Percentiles rank a stretch among this genome's conserved stretches.
phyloP scores from a whole-genome alignment of 2,888 invertebrate species.

The Zygaena filipendulae region DNA sequence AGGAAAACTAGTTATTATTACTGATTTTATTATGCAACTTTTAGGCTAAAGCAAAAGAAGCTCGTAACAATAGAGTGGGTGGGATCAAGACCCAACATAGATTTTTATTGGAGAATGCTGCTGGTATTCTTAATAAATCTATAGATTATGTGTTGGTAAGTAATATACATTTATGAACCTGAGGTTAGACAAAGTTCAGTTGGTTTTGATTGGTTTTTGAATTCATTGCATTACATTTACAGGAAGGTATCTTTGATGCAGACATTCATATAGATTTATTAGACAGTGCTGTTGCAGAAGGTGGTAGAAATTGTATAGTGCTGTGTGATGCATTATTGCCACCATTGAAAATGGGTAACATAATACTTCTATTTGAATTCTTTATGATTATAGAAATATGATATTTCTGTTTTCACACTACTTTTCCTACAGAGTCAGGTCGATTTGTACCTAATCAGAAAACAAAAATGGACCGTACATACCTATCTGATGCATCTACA shows the following conservation, averaged over 20 bases:
- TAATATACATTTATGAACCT: too few relatives aligned
- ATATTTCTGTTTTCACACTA: not conserved
- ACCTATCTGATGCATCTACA: constrained; percentile 71
- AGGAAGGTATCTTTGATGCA: constrained; percentile 78
- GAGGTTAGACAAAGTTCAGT: not conserved
- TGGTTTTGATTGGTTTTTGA: not conserved
- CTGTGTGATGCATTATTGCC: constrained; percentile 75
- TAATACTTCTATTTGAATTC: constrained; percentile 1
- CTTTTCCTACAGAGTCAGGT: constrained; percentile 66
- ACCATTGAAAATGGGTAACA: constrained; percentile 72
- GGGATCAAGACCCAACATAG: constrained; percentile 64
- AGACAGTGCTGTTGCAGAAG: constrained; percentile 70
- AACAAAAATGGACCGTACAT: constrained; percentile 61
- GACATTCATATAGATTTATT: constrained; percentile 71
- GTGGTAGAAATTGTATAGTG: constrained; percentile 70
- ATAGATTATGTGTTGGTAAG: constrained; percentile 66
- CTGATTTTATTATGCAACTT: too few relatives aligned
- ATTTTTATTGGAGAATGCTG: constrained; percentile 75
- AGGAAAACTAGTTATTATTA: too few relatives aligned
- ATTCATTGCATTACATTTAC: constrained; percentile 18
- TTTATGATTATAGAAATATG: not conserved
- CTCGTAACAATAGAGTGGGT: constrained; percentile 58
- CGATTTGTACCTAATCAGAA: constrained; percentile 61
- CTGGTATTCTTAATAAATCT: constrained; percentile 64
- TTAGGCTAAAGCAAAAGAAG: constrained; percentile 72